A percentile compares a stretch with the other conserved stretches of the same genome.
Evolutionary conservation across 2,113 vertebrate genomes (phyloP).

Genomic region (Sphaerodactylus townsendi): DNA sequence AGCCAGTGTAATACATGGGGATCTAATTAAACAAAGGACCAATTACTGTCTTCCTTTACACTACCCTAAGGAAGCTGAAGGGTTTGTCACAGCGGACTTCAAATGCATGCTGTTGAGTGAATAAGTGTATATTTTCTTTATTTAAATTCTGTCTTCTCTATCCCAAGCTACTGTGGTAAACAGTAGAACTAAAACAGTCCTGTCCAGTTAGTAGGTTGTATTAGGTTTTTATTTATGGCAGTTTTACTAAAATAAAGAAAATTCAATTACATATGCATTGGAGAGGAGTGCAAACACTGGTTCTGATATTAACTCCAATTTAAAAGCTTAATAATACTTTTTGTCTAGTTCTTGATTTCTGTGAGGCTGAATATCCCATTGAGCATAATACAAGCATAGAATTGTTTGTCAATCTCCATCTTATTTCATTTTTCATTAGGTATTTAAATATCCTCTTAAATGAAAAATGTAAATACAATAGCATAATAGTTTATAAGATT

Average conservation of each 20-base stretch:
- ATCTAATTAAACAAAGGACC: conserved; percentile 41
- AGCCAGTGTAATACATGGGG: conserved; percentile 28
- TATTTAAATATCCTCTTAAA: background rate
- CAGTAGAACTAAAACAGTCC: background rate
- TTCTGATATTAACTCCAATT: background rate
- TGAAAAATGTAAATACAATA: background rate
- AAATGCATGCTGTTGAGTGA: background rate
- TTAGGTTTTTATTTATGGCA: background rate
- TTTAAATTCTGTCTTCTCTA: background rate
- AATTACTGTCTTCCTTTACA: conserved; percentile 46
- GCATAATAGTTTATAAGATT: background rate
- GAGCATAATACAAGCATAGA: background rate
- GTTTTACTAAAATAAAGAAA: background rate
- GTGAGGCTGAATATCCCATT: background rate
- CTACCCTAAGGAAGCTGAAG: conserved; percentile 24
- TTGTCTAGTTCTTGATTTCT: background rate
- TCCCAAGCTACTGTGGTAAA: background rate
- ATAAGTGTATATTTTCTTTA: background rate
- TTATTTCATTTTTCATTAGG: background rate
- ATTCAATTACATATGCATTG: too few relatives aligned
- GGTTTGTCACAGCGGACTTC: conserved; percentile 39
- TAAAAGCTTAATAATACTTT: background rate
- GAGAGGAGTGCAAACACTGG: background rate
- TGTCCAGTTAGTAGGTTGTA: background rate
- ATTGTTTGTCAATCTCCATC: background rate